These are phyloP conservation scores for Paradoxurus hermaphroditus DNA, from an alignment of 2,113 vertebrate species.

Conservation along the genomic window DNA sequence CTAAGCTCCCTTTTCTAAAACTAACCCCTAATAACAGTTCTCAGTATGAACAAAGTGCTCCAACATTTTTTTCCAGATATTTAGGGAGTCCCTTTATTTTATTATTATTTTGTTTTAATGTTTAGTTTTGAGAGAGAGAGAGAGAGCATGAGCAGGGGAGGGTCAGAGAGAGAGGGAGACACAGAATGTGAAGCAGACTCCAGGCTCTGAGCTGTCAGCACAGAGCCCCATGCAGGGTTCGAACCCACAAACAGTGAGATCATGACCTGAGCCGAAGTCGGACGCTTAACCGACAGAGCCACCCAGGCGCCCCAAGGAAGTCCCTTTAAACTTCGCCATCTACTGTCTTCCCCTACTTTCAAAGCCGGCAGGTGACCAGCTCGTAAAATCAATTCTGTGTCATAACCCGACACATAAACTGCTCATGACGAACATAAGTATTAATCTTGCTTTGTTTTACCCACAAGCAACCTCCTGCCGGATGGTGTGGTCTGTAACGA, in stretches of 20 bases:
- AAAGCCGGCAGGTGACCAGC: not conserved
- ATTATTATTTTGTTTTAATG: too few species aligned
- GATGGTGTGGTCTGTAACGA: not conserved
- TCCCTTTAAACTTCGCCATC: not conserved
- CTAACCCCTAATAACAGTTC: not conserved
- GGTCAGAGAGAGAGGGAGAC: too few species aligned
- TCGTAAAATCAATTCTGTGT: slow-evolving; percentile 16
- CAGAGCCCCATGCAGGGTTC: too few species aligned
- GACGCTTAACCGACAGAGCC: too few species aligned
- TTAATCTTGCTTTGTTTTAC: not conserved
- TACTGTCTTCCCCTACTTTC: not conserved
- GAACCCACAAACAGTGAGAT: too few species aligned
- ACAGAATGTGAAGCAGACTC: too few species aligned
- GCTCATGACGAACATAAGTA: not conserved
- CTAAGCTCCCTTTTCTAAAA: not conserved
- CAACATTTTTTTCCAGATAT: not conserved
- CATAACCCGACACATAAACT: slow-evolving; percentile 6
- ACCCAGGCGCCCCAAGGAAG: too few species aligned
- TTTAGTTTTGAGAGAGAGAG: too few species aligned
- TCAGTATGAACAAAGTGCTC: not conserved
- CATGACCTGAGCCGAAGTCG: too few species aligned
- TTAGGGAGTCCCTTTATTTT: not conserved
- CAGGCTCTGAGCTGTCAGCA: too few species aligned
- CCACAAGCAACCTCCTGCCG: not conserved
- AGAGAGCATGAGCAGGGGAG: too few species aligned